phyloP scores from a whole-genome alignment of 1,140 invertebrate species.

The Geopemphigus sp. region DNA sequence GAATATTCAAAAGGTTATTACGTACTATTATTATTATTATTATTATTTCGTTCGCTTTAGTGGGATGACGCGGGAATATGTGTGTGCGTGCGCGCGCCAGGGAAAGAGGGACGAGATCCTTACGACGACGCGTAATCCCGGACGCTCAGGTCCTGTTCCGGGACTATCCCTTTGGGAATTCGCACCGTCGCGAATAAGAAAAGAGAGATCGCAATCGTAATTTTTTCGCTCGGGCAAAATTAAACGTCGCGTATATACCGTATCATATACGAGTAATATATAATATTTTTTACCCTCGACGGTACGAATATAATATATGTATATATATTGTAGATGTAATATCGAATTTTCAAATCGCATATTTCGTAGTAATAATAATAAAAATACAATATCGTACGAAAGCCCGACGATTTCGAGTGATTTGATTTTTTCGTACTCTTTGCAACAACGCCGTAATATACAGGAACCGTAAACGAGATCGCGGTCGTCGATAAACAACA shows the following conservation, averaged over 20 bases:
- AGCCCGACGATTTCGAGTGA: not conserved
- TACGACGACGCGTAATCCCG: not conserved
- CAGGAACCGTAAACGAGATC: no score
- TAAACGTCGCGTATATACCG: no score
- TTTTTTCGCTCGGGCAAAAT: slow-evolving; percentile 38
- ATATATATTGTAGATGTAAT: no score
- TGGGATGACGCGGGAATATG: not conserved
- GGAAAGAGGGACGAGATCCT: no score
- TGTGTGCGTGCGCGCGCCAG: no score
- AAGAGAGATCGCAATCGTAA: slow-evolving; percentile 40
- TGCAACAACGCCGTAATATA: no score
- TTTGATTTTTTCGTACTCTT: not conserved
- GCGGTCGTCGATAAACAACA: no score
- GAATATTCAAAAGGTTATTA: slow-evolving; percentile 42
- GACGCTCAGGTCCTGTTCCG: not conserved
- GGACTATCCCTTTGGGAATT: slow-evolving; percentile 14
- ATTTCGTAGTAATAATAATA: slow-evolving; percentile 51
- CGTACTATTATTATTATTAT: not conserved
- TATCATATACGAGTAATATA: no score
- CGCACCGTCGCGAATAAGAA: not conserved
- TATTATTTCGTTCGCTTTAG: not conserved
- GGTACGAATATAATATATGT: no score
- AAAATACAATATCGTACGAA: not conserved
- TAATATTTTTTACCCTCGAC: slow-evolving; percentile 55
- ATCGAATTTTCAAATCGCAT: slow-evolving; percentile 25